These are phyloP conservation scores for Smittia aterrima DNA, from an alignment of 2,888 invertebrate genomes.

Conservation along the genomic window DNA sequence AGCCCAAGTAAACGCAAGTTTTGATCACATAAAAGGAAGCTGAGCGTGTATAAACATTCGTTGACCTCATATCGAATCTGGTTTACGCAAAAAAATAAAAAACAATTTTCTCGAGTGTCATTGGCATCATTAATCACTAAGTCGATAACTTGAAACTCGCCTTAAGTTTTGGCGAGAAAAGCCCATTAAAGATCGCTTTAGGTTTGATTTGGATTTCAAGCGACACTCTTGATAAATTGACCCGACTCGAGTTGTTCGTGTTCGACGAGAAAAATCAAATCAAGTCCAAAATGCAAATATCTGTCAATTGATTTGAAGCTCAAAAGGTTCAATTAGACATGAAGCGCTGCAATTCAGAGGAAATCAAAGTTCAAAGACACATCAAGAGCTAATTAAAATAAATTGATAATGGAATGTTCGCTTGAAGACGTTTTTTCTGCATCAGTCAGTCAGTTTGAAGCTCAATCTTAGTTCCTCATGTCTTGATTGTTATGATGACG, in stretches of 20 bases:
- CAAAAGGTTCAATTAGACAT: too few relatives aligned
- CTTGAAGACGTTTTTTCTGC: neutral
- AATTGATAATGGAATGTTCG: constrained; percentile 8
- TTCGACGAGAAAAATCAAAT: too few relatives aligned
- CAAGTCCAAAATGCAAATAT: too few relatives aligned
- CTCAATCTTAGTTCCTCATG: neutral
- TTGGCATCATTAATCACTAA: constrained; percentile 11
- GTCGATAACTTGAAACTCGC: neutral
- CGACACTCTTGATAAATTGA: too few relatives aligned
- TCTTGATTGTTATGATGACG: neutral
- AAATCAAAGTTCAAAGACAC: neutral
- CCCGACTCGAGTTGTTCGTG: too few relatives aligned
- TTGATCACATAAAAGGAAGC: neutral
- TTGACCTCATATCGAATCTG: constrained; percentile 33
- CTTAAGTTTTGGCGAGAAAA: neutral
- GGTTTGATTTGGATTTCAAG: too few relatives aligned
- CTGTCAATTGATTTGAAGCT: too few relatives aligned
- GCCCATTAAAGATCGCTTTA: neutral
- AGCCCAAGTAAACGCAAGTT: neutral
- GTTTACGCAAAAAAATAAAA: constrained; percentile 7
- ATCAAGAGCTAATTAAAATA: constrained; percentile 1
- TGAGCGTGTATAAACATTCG: neutral
- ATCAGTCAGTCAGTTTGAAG: too few relatives aligned
- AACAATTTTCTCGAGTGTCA: neutral
- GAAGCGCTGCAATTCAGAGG: neutral